Conservation (phyloP, 2,797 vertebrate species). For the Spizella passerina region DNA sequence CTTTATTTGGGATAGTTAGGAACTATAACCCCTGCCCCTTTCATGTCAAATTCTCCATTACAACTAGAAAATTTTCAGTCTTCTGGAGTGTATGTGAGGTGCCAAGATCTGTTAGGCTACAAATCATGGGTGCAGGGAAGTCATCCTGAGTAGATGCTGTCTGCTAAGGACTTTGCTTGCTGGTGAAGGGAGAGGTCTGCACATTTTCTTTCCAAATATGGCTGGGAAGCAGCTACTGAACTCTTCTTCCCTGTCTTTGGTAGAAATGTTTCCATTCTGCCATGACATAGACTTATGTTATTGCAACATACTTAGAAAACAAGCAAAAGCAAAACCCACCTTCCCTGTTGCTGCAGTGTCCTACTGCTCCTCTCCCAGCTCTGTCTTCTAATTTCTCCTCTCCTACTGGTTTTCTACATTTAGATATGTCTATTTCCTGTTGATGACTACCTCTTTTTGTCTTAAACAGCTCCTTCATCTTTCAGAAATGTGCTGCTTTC, state of each 20-base stretch:
- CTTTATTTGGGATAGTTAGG: neutral
- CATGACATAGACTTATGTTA: rapidly evolving
- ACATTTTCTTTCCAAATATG: neutral
- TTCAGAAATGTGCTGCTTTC: neutral
- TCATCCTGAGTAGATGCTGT: neutral
- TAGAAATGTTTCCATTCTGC: neutral
- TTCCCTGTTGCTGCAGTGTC: neutral
- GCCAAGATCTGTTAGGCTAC: neutral
- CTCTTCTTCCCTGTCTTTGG: neutral
- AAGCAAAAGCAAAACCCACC: neutral
- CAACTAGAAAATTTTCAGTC: neutral
- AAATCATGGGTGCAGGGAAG: neutral
- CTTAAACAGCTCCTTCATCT: neutral
- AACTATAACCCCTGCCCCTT: neutral
- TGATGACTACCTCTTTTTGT: neutral
- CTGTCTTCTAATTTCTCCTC: neutral
- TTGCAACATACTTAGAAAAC: neutral
- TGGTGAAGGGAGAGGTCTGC: neutral
- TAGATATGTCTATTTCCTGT: neutral
- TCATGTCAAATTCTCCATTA: neutral
- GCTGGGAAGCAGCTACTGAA: neutral
- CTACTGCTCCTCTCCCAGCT: rapidly evolving
- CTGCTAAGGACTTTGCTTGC: neutral
- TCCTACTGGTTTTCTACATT: neutral
- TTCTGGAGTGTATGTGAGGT: neutral